These are phyloP conservation scores for Drepanosiphum platanoidis DNA, from an alignment of 2,888 invertebrate genomes.

Conservation along the genomic window DNA sequence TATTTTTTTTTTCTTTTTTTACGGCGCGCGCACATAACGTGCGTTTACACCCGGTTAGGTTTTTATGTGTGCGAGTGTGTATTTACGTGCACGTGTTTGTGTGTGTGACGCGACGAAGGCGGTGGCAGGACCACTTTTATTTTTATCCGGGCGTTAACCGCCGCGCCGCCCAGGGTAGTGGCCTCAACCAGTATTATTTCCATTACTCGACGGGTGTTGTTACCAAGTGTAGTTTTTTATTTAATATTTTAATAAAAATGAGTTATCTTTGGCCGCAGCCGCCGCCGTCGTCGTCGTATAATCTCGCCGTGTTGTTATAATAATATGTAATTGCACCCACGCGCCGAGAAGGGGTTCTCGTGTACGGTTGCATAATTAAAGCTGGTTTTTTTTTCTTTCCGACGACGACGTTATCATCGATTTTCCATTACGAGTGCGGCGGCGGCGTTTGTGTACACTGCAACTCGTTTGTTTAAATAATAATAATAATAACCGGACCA, in stretches of 20 bases:
- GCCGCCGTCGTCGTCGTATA: background rate
- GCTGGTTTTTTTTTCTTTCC: background rate
- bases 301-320: background rate
- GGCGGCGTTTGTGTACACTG: background rate
- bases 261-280: background rate
- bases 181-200: conserved; percentile 46
- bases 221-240: background rate
- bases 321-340: background rate
- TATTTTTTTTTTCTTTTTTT: too few relatives aligned
- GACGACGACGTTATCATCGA: background rate
- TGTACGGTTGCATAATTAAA: background rate
- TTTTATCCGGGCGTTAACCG: conserved; percentile 53
- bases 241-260: background rate
- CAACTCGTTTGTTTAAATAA: conserved; percentile 7
- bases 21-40: background rate
- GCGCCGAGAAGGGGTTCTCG: background rate
- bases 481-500: conserved; percentile 36
- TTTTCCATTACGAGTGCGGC: background rate
- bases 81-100: background rate
- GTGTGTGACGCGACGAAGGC: background rate
- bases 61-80: background rate
- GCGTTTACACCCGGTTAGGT: background rate
- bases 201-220: background rate
- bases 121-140: conserved; percentile 51
- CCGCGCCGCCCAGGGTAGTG: conserved; percentile 23